phyloP scores from a whole-genome alignment of 2,888 invertebrate species.

The Galerucella pusilla region DNA sequence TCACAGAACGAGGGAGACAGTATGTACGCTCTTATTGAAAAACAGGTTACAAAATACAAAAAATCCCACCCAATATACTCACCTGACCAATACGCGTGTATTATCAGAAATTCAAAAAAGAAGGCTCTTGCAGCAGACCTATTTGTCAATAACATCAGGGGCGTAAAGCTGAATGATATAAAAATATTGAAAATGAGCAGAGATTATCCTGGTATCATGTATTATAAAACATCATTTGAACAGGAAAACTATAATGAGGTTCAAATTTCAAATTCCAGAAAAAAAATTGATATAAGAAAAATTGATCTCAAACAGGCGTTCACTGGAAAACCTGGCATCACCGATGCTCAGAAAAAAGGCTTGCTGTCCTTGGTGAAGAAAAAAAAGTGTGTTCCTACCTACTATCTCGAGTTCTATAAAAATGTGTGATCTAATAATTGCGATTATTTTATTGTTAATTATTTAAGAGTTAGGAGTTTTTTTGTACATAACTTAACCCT shows the following conservation, averaged over 20 bases:
- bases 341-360: neutral
- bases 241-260: no score
- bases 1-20: neutral
- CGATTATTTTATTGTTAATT: no score
- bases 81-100: neutral
- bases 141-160: neutral
- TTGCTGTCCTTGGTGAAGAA: neutral
- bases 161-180: neutral
- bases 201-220: neutral
- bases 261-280: no score
- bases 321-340: neutral
- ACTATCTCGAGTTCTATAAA: neutral
- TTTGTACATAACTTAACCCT: no score
- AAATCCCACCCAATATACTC: neutral
- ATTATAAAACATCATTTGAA: no score
- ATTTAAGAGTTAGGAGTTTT: no score
- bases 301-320: neutral
- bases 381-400: neutral
- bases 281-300: neutral
- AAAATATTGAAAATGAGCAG: neutral
- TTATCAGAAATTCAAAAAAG: neutral
- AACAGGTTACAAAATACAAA: neutral
- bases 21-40: neutral
- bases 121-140: neutral
- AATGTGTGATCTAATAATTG: neutral